Evolutionary conservation across 2,113 vertebrate genomes (phyloP).

Genomic region (Sander vitreus): DNA sequence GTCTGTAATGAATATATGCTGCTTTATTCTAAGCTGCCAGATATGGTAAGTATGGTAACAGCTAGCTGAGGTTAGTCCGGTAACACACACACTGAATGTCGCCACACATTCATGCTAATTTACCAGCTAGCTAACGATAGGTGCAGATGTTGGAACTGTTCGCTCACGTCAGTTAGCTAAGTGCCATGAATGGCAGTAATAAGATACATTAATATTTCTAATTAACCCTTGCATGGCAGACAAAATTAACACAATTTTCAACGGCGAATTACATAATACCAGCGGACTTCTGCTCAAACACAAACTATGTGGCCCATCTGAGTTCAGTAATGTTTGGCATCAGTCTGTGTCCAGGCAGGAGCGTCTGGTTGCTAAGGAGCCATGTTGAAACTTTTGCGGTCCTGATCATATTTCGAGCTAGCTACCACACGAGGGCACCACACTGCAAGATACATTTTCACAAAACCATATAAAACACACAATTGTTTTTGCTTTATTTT

Average conservation of each 20-base stretch:
- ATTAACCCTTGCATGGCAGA: background rate
- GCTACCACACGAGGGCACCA: conserved; percentile 70
- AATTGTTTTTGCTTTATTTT: background rate
- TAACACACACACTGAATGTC: background rate
- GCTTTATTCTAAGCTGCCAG: background rate
- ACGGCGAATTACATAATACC: background rate
- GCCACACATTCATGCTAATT: conserved; percentile 13
- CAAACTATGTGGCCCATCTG: background rate
- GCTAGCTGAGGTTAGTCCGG: background rate
- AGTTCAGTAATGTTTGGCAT: conserved; percentile 46
- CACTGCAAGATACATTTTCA: background rate
- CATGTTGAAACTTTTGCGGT: conserved; percentile 54
- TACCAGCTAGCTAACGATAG: background rate
- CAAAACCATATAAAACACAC: background rate
- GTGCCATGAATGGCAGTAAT: background rate
- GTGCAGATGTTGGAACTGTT: background rate
- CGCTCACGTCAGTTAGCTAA: background rate
- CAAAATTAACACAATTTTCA: background rate
- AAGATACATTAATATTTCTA: background rate
- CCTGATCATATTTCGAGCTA: background rate
- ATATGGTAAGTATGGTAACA: background rate
- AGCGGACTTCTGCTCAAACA: background rate
- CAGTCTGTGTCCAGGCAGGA: conserved; percentile 64
- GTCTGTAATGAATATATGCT: background rate
- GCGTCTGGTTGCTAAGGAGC: conserved; percentile 78